A percentile compares a stretch with the other conserved stretches of the same genome.
phyloP scores from a whole-genome alignment of 2,797 vertebrate species.

The Melanotaenia nigrans region DNA sequence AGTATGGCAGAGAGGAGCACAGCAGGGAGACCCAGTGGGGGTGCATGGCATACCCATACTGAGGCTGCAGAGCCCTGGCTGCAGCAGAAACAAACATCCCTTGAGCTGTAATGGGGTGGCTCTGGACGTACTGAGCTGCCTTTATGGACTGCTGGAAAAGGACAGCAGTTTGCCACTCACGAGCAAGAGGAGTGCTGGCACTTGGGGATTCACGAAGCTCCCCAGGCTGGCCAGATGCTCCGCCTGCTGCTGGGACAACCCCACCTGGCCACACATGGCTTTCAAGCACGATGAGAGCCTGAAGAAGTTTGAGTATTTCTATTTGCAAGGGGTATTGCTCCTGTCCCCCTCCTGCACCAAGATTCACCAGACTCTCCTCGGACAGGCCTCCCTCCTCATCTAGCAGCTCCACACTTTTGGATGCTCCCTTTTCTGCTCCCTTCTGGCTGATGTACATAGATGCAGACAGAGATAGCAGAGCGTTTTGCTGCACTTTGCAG shows the following conservation, averaged over 20 bases:
- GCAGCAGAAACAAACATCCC: conserved; percentile 95
- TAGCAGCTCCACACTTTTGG: conserved; percentile 39
- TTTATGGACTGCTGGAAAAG: conserved; percentile 95
- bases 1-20: conserved; percentile 89
- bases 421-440: conserved; percentile 69
- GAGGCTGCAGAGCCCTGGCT: conserved; percentile 90
- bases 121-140: conserved; percentile 89
- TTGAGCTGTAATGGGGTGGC: conserved; percentile 93
- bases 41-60: conserved; percentile 94
- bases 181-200: conserved; percentile 82
- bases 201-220: conserved; percentile 77
- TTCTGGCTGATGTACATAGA: conserved; percentile 93
- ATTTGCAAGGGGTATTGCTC: conserved; percentile 94
- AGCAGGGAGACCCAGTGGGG: conserved; percentile 94
- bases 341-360: conserved; percentile 85
- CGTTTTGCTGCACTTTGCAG: conserved; percentile 91
- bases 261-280: conserved; percentile 82
- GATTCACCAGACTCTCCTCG: conserved; percentile 89
- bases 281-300: conserved; percentile 92
- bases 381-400: conserved; percentile 80
- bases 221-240: conserved; percentile 59
- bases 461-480: conserved; percentile 90
- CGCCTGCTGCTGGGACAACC: conserved; percentile 36
- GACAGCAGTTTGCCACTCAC: conserved; percentile 93
- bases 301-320: conserved; percentile 92